Percentiles rank a stretch among this genome's conserved stretches.
Conservation (phyloP, 2,797 vertebrate species). For the Caiman crocodilus region DNA sequence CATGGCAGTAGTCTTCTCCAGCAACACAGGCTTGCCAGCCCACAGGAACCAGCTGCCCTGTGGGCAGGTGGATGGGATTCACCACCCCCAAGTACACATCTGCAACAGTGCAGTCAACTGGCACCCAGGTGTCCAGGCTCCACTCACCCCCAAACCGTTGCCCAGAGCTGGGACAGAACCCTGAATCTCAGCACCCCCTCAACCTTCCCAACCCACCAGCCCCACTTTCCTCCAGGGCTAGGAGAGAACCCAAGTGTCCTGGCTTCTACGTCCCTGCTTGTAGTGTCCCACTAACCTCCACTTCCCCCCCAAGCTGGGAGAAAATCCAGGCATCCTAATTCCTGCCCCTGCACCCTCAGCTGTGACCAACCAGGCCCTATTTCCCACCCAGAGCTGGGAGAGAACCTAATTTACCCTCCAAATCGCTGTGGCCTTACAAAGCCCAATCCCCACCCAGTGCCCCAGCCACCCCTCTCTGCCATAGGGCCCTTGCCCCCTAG, state of each 20-base stretch:
- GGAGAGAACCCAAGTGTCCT: background rate
- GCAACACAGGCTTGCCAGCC: conserved; percentile 87
- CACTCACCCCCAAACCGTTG: rapidly evolving
- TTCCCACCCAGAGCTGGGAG: too few relatives aligned
- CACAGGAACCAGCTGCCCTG: conserved; percentile 82
- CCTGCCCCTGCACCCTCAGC: background rate
- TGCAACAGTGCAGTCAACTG: conserved; percentile 37
- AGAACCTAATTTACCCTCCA: too few relatives aligned
- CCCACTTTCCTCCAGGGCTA: background rate
- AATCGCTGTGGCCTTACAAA: too few relatives aligned
- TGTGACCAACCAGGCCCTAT: too few relatives aligned
- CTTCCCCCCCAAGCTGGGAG: background rate
- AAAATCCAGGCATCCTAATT: too few relatives aligned
- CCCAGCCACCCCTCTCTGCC: background rate
- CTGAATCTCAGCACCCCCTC: background rate
- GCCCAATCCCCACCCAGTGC: background rate
- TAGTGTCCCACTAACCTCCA: background rate
- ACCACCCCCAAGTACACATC: conserved; percentile 90
- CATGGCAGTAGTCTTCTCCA: conserved; percentile 92
- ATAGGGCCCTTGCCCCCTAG: too few relatives aligned
- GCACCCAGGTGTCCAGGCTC: background rate
- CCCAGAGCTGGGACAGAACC: background rate
- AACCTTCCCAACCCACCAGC: background rate
- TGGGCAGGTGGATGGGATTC: conserved; percentile 84
- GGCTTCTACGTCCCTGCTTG: too few relatives aligned